These are phyloP conservation scores for Zaprionus davidi DNA, from an alignment of 1,140 invertebrate genomes.

Conservation along the genomic window DNA sequence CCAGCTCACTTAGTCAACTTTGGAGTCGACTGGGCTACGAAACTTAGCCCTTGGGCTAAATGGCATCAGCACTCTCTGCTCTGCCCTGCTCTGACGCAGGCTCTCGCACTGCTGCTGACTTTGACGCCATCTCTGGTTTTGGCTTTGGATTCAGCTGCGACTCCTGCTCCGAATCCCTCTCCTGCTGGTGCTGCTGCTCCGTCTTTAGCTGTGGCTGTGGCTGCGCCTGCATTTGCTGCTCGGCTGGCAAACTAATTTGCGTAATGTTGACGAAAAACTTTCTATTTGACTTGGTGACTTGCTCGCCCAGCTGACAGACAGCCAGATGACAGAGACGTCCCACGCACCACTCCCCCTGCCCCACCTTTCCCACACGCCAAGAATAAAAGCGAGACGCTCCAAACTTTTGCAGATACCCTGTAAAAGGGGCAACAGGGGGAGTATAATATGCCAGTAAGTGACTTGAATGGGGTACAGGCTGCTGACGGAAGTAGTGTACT, in stretches of 20 bases:
- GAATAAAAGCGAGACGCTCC: conserved; percentile 49
- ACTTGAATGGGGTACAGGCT: not conserved
- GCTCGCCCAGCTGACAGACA: conserved; percentile 32
- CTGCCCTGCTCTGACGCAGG: conserved; percentile 15
- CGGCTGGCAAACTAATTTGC: conserved; percentile 78
- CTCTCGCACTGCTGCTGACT: no score
- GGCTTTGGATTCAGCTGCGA: not conserved
- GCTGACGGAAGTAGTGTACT: not conserved
- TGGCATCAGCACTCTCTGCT: conserved; percentile 24
- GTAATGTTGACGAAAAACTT: conserved; percentile 78
- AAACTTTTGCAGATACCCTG: conserved; percentile 56
- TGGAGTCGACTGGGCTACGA: conserved; percentile 9
- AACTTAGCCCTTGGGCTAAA: conserved; percentile 27
- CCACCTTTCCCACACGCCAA: not conserved
- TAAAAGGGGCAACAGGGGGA: not conserved
- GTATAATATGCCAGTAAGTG: not conserved
- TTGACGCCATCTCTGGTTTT: not conserved
- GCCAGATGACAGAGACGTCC: conserved; percentile 30
- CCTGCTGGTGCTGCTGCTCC: conserved; percentile 23
- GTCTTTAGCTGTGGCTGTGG: conserved; percentile 16
- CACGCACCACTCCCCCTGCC: not conserved
- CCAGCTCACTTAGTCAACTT: conserved; percentile 27
- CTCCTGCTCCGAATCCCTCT: not conserved
- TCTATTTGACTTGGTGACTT: conserved; percentile 75
- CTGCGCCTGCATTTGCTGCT: conserved; percentile 64